A percentile compares a stretch with the other conserved stretches of the same genome.
Conservation (phyloP, 2,888 invertebrate genomes). For the Aleiodes testaceus region DNA sequence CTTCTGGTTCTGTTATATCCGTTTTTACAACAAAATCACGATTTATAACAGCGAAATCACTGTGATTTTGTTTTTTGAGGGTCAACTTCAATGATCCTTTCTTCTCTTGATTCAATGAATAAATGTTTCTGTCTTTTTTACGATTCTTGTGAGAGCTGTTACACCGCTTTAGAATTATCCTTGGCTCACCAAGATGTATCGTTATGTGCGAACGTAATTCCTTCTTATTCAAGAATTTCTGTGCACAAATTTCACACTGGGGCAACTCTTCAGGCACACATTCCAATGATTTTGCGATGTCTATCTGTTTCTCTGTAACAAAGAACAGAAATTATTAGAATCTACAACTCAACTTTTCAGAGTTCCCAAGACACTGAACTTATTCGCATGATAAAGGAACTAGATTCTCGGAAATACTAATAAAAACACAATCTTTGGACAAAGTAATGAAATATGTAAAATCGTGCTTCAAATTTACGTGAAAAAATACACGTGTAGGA, state of each 20-base stretch:
- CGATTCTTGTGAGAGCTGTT: slow-evolving; percentile 56
- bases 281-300: slow-evolving; percentile 51
- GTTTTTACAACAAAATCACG: slow-evolving; percentile 28
- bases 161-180: slow-evolving; percentile 66
- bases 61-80: slow-evolving; percentile 62
- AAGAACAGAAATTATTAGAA: slow-evolving; percentile 7
- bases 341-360: too few relatives aligned
- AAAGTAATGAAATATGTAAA: too few relatives aligned
- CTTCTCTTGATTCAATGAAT: slow-evolving; percentile 63
- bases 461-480: too few relatives aligned
- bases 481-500: too few relatives aligned
- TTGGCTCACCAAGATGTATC: slow-evolving; percentile 64
- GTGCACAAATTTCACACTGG: slow-evolving; percentile 66
- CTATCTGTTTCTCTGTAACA: slow-evolving; percentile 58
- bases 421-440: too few relatives aligned
- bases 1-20: slow-evolving; percentile 58
- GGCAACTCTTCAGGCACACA: slow-evolving; percentile 50
- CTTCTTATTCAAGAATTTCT: slow-evolving; percentile 63
- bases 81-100: slow-evolving; percentile 67
- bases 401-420: too few relatives aligned
- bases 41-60: slow-evolving; percentile 40
- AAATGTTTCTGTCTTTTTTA: slow-evolving; percentile 61
- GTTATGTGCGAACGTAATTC: slow-evolving; percentile 64
- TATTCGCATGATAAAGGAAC: too few relatives aligned
- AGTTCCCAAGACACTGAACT: too few relatives aligned